phyloP scores from a whole-genome alignment of 2,888 invertebrate genomes.

The Brenthis hecate region DNA sequence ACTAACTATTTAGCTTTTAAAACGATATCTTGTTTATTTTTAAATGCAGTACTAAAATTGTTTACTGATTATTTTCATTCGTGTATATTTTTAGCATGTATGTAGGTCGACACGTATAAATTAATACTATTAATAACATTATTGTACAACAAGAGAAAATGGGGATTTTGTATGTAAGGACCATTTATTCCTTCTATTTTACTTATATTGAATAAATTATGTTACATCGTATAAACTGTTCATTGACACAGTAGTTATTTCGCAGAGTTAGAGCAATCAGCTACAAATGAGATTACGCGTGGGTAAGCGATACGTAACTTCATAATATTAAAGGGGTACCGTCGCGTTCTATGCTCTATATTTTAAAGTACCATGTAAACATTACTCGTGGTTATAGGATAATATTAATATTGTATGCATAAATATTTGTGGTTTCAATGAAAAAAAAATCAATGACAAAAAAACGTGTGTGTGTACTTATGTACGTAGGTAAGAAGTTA shows the following conservation, averaged over 20 bases:
- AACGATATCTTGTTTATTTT: neutral
- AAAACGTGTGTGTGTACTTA: too few relatives aligned
- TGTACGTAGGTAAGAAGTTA: too few relatives aligned
- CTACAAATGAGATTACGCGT: slow-evolving; percentile 47
- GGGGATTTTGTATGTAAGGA: neutral
- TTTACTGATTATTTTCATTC: neutral
- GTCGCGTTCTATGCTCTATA: slow-evolving; percentile 24
- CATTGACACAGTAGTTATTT: slow-evolving; percentile 28
- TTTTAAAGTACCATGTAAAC: slow-evolving; percentile 20
- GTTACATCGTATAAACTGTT: slow-evolving; percentile 12
- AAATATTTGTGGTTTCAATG: neutral
- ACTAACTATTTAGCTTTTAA: neutral
- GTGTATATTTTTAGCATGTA: neutral
- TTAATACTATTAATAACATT: neutral
- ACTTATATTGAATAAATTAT: slow-evolving; percentile 13
- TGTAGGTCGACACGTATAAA: neutral
- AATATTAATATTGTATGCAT: neutral
- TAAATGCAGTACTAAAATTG: neutral
- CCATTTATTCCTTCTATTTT: neutral
- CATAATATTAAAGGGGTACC: slow-evolving; percentile 27
- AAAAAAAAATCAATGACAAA: too few relatives aligned
- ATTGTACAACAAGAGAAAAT: neutral
- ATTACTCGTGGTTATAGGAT: slow-evolving; percentile 5
- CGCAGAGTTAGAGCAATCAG: slow-evolving; percentile 41
- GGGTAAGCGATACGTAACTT: slow-evolving; percentile 40